Percentiles rank a stretch among this genome's conserved stretches.
phyloP scores from a whole-genome alignment of 2,797 vertebrate genomes.

The Dromococcyx pavoninus region DNA sequence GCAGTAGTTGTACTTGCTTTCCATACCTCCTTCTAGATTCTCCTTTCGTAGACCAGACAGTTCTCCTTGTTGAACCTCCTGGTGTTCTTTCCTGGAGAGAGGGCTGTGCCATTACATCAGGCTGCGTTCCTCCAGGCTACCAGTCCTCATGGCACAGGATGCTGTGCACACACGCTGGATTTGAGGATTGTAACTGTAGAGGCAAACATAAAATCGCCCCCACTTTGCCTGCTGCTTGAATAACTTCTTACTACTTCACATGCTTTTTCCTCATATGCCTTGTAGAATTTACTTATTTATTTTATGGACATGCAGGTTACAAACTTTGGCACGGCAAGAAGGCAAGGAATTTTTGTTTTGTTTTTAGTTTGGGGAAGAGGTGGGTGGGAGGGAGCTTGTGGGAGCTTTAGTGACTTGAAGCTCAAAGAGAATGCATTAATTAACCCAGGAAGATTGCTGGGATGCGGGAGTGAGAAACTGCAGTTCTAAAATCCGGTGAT shows the following conservation, averaged over 20 bases:
- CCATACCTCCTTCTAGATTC: background rate
- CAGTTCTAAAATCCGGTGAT: slow-evolving; percentile 80
- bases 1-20: background rate
- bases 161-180: rapidly evolving
- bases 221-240: background rate
- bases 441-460: slow-evolving; percentile 82
- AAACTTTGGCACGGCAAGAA: slow-evolving; percentile 42
- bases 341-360: slow-evolving; percentile 55
- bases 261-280: background rate
- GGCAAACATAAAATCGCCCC: background rate
- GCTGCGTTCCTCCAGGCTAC: background rate
- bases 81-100: background rate
- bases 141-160: rapidly evolving
- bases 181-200: background rate
- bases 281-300: background rate
- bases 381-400: background rate
- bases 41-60: background rate
- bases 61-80: background rate
- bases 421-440: slow-evolving; percentile 86
- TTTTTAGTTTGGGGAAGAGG: slow-evolving; percentile 12
- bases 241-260: background rate
- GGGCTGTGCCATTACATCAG: background rate
- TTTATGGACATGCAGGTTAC: background rate
- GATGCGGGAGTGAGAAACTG: slow-evolving; percentile 67
- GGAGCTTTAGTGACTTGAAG: slow-evolving; percentile 55